phyloP scores from a whole-genome alignment of 2,113 vertebrate genomes.

The Talpa occidentalis region DNA sequence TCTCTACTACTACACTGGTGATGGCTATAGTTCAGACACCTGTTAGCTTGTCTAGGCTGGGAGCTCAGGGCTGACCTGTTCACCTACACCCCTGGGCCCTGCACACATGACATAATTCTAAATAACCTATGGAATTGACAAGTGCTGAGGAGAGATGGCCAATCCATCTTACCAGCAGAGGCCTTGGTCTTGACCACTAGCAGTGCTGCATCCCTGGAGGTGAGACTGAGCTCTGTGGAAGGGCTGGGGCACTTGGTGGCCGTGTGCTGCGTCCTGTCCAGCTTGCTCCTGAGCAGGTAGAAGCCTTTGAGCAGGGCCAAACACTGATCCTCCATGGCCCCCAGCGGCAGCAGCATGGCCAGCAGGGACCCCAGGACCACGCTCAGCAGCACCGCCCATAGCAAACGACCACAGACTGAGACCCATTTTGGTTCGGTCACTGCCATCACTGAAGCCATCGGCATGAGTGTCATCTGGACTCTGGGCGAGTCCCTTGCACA shows the following conservation, averaged over 20 bases:
- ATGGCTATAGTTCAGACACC: background rate
- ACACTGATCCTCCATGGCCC: conserved; percentile 89
- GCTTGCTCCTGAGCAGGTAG: conserved; percentile 87
- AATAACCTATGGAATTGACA: fast-evolving
- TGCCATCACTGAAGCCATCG: conserved; percentile 86
- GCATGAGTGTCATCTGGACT: conserved; percentile 82
- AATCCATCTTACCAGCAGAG: conserved; percentile 88
- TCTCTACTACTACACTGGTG: background rate
- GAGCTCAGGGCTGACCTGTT: background rate
- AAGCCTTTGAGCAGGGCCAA: conserved; percentile 87
- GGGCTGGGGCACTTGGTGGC: conserved; percentile 78
- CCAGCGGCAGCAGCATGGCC: conserved; percentile 89
- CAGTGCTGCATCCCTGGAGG: conserved; percentile 87
- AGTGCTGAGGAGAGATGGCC: fast-evolving
- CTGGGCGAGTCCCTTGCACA: background rate
- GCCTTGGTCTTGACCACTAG: conserved; percentile 90
- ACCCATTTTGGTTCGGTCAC: conserved; percentile 88
- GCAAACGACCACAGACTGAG: conserved; percentile 85
- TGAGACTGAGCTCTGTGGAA: conserved; percentile 91
- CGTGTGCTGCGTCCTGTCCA: conserved; percentile 79
- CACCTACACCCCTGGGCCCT: background rate
- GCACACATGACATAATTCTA: background rate
- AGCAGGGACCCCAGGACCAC: conserved; percentile 89
- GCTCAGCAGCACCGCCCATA: conserved; percentile 88
- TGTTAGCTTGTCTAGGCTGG: background rate